Evolutionary conservation across 2,888 invertebrate genomes (phyloP).

Genomic region (Catocala fraxini): DNA sequence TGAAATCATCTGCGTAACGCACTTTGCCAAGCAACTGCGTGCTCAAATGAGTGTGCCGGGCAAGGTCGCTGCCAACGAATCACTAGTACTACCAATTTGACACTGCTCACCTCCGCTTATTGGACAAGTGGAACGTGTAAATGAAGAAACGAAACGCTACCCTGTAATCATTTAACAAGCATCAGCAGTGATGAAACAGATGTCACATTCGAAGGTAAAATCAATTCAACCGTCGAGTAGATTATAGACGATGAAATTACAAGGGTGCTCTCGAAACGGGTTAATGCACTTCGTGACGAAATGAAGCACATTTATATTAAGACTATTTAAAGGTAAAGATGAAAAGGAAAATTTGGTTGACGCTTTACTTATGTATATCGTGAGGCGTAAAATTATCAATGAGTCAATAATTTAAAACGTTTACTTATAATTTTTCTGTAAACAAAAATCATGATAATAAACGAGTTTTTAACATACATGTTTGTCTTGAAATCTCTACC

Average conservation of each 20-base stretch:
- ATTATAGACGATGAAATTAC: constrained; percentile 49
- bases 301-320: neutral
- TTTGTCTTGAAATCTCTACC: neutral
- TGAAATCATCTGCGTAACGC: constrained; percentile 44
- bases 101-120: constrained; percentile 81
- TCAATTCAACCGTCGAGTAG: constrained; percentile 66
- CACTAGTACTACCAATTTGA: constrained; percentile 77
- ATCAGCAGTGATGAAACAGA: constrained; percentile 71
- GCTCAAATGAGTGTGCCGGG: constrained; percentile 50
- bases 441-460: no score
- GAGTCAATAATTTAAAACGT: no score
- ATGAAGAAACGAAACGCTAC: constrained; percentile 79
- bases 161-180: constrained; percentile 76
- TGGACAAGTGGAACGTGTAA: constrained; percentile 83
- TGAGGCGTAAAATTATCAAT: no score
- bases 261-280: constrained; percentile 38
- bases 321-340: no score
- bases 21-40: constrained; percentile 39
- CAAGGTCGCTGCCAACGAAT: constrained; percentile 73
- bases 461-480: no score
- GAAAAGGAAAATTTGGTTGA: no score
- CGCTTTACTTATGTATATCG: no score
- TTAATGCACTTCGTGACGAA: constrained; percentile 33
- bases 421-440: no score
- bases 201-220: constrained; percentile 77